Conservation (phyloP, 2,797 vertebrate species). For the Sparus aurata region DNA sequence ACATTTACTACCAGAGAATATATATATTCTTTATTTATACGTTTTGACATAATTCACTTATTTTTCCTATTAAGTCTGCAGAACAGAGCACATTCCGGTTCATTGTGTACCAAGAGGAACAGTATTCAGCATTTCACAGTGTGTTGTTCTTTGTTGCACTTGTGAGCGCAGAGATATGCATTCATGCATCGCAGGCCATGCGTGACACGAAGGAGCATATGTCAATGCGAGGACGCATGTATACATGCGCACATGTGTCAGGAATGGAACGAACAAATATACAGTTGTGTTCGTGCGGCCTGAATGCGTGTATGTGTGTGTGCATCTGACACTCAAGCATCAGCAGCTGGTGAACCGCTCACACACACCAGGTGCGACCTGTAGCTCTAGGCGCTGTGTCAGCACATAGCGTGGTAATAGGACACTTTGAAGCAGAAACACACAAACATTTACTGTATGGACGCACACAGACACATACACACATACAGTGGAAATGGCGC, state of each 20-base stretch:
- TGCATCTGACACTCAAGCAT: slow-evolving; percentile 76
- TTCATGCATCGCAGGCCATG: slow-evolving; percentile 25
- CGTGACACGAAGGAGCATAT: slow-evolving; percentile 54
- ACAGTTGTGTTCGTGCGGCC: slow-evolving; percentile 55
- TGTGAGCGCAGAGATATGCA: slow-evolving; percentile 31
- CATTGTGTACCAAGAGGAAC: slow-evolving; percentile 7
- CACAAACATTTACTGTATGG: slow-evolving; percentile 44
- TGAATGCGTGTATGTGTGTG: slow-evolving; percentile 40
- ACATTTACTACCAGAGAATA: neutral
- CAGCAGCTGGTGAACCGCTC: slow-evolving; percentile 84
- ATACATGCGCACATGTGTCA: slow-evolving; percentile 55
- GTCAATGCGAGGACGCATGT: slow-evolving; percentile 42
- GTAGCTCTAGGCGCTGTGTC: slow-evolving; percentile 80
- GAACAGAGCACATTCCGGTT: slow-evolving; percentile 1
- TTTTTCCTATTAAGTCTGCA: neutral
- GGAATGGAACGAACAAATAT: slow-evolving; percentile 71
- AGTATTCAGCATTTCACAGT: neutral
- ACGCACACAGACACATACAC: slow-evolving; percentile 14
- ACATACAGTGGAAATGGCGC: neutral
- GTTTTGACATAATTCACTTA: no score
- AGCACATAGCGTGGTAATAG: slow-evolving; percentile 82
- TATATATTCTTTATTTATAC: no score
- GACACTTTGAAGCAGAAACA: slow-evolving; percentile 72
- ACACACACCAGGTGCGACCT: slow-evolving; percentile 86
- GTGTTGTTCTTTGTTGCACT: slow-evolving; percentile 25